phyloP scores from a whole-genome alignment of 2,113 vertebrate genomes.

The Colaptes auratus region DNA sequence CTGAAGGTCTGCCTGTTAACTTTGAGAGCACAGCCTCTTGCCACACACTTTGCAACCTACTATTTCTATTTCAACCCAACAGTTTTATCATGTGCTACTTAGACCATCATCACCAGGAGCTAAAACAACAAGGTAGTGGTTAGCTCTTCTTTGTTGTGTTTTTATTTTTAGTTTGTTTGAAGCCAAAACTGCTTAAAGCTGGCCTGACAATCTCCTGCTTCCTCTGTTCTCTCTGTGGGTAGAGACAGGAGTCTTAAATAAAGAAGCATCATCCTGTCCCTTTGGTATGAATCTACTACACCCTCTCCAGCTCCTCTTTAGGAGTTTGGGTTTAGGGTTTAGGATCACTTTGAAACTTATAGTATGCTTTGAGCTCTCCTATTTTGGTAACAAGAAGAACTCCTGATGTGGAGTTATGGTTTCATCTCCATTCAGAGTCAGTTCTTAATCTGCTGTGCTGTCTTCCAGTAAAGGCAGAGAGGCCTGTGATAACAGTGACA shows the following conservation, averaged over 20 bases:
- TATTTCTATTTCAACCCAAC: not conserved
- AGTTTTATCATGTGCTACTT: not conserved
- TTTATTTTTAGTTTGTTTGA: not conserved
- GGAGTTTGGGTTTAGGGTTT: too few species aligned
- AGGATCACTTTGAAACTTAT: not conserved
- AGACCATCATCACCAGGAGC: not conserved
- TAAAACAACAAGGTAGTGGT: not conserved
- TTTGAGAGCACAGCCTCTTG: not conserved
- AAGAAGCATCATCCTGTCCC: not conserved
- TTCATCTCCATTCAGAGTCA: too few species aligned
- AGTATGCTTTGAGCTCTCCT: too few species aligned
- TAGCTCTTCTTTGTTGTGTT: not conserved
- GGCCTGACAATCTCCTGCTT: not conserved
- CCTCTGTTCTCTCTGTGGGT: not conserved
- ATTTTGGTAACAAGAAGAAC: too few species aligned
- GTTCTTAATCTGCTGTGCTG: too few species aligned
- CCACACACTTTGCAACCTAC: not conserved
- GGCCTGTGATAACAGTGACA: too few species aligned
- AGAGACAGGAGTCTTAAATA: not conserved
- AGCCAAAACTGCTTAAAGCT: not conserved
- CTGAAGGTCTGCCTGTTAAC: not conserved
- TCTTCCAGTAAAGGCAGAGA: too few species aligned
- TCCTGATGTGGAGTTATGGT: too few species aligned
- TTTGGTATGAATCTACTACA: not conserved
- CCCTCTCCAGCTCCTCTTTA: not conserved